Evolutionary conservation across 2,797 vertebrate genomes (phyloP).

Genomic region (Poecile montanus): DNA sequence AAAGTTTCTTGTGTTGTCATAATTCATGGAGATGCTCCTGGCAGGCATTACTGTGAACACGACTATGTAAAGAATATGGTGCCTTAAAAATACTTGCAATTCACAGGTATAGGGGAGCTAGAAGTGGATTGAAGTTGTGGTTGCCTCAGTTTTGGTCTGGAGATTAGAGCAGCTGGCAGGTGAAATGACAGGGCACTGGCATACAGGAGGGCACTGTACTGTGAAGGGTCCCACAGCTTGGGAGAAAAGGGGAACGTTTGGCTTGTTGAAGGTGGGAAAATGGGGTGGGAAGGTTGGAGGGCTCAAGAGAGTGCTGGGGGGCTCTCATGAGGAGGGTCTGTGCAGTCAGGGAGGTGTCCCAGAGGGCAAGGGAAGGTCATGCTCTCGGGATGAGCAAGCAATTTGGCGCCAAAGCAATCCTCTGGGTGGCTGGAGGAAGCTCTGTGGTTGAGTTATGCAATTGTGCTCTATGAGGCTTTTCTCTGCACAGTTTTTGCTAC

Average conservation of each 20-base stretch:
- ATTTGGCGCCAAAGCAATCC: rapidly evolving
- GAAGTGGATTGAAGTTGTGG: not conserved
- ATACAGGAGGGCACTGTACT: no score
- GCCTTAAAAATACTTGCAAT: not conserved
- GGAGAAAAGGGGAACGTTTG: not conserved
- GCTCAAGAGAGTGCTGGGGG: not conserved
- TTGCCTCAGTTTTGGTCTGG: not conserved
- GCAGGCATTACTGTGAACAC: not conserved
- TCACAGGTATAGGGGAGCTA: not conserved
- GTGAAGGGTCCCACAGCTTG: not conserved
- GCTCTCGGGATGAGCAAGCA: not conserved
- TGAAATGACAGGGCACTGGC: not conserved
- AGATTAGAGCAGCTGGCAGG: not conserved
- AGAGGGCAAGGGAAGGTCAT: not conserved
- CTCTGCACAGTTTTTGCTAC: conserved; percentile 26
- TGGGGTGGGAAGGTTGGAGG: not conserved
- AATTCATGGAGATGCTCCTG: not conserved
- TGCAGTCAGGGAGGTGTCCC: not conserved
- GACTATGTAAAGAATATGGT: not conserved
- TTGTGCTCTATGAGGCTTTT: conserved; percentile 6
- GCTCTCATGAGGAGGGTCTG: not conserved
- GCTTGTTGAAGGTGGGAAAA: not conserved
- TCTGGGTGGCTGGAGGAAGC: conserved; percentile 13
- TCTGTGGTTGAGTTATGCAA: conserved; percentile 54
- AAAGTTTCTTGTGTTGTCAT: not conserved